A percentile compares a stretch with the other conserved stretches of the same genome.
phyloP scores from a whole-genome alignment of 2,113 vertebrate genomes.

The Silurus meridionalis region DNA sequence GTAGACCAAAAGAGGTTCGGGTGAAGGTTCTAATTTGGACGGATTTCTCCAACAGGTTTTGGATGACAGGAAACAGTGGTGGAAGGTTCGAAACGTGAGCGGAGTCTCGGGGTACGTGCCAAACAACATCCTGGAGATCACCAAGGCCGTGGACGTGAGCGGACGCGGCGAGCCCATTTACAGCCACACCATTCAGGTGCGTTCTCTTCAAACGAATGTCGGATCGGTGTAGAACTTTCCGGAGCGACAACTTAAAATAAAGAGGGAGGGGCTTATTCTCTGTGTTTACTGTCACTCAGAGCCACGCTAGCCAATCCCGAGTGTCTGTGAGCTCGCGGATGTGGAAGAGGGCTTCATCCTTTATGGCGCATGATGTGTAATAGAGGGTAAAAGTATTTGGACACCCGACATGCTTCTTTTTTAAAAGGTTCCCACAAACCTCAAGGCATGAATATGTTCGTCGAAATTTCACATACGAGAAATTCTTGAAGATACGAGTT shows the following conservation, averaged over 20 bases:
- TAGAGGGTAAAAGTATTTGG: too few species aligned
- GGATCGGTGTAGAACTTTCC: background rate
- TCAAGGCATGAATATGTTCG: too few species aligned
- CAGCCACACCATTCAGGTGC: slow-evolving; percentile 91
- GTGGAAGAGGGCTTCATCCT: background rate
- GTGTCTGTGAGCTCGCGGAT: background rate
- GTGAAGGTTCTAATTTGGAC: background rate
- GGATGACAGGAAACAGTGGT: slow-evolving; percentile 96
- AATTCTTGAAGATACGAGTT: too few species aligned
- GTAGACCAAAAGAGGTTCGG: background rate
- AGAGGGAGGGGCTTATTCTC: background rate
- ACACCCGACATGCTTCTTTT: too few species aligned
- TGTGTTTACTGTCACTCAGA: background rate
- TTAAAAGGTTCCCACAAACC: too few species aligned
- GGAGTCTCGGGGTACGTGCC: slow-evolving; percentile 90
- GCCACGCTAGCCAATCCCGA: background rate
- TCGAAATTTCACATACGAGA: too few species aligned
- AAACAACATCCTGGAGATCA: slow-evolving; percentile 93
- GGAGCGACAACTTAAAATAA: too few species aligned
- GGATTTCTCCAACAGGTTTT: slow-evolving; percentile 76
- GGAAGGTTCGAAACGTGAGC: slow-evolving; percentile 87
- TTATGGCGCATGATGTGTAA: background rate
- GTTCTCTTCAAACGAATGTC: background rate
- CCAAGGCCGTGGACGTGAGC: slow-evolving; percentile 72
- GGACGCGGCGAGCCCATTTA: slow-evolving; percentile 81